phyloP scores from a whole-genome alignment of 1,140 invertebrate genomes.

The Heliconius congener region DNA sequence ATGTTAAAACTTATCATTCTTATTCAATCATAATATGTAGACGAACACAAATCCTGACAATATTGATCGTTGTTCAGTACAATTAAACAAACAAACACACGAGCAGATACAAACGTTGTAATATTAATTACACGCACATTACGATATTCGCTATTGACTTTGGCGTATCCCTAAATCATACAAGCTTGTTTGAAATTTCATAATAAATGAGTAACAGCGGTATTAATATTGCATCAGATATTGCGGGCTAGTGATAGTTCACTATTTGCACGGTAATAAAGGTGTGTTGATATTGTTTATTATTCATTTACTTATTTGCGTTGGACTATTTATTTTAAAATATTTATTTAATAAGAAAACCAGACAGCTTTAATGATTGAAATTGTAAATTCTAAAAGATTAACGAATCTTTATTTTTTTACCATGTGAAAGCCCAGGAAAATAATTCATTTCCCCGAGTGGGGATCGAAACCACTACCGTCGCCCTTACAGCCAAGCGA shows the following conservation, averaged over 20 bases:
- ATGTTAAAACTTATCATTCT: too few species aligned
- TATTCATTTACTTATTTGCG: not conserved
- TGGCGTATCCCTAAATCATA: slow-evolving; percentile 22
- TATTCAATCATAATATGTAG: not conserved
- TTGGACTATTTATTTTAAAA: not conserved
- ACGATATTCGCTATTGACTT: slow-evolving; percentile 22
- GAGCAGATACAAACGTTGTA: slow-evolving; percentile 6
- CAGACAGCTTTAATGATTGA: not conserved
- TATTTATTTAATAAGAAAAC: not conserved
- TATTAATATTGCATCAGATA: slow-evolving; percentile 29
- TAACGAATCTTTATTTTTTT: too few species aligned
- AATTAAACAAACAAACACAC: not conserved
- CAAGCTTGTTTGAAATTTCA: slow-evolving; percentile 27
- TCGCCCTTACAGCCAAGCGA: too few species aligned
- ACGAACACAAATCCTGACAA: not conserved
- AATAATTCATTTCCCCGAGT: too few species aligned
- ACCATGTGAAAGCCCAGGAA: too few species aligned
- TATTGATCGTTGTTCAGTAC: not conserved
- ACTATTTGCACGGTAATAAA: not conserved
- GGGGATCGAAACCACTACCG: too few species aligned
- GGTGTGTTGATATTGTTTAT: not conserved
- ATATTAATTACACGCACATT: slow-evolving; percentile 25
- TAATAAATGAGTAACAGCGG: slow-evolving; percentile 18
- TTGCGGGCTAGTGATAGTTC: slow-evolving; percentile 8
- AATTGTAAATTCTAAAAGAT: too few species aligned